Conservation (phyloP, 1,140 invertebrate genomes). For the Medauroidea extradentata region DNA sequence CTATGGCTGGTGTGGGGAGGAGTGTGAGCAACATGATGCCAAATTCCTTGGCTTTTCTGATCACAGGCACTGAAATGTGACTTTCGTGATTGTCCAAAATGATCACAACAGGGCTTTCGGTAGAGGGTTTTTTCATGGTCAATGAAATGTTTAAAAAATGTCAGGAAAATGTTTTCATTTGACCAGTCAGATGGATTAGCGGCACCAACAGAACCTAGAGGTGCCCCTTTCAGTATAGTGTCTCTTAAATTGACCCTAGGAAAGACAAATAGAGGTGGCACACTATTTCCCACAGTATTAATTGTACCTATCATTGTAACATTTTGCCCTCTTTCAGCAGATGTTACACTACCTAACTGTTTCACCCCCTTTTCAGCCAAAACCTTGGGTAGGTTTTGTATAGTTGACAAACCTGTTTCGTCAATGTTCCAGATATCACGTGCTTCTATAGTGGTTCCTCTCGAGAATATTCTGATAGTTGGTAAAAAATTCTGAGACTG, state of each 20-base stretch:
- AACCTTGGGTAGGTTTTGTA: constrained; percentile 41
- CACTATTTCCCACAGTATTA: constrained; percentile 25
- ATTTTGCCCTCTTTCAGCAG: constrained; percentile 39
- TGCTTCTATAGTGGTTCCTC: constrained; percentile 24
- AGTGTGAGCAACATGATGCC: too few relatives aligned
- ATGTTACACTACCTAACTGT: constrained; percentile 38
- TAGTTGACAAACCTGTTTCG: constrained; percentile 44
- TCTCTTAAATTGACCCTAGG: constrained; percentile 31
- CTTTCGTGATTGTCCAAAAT: too few relatives aligned
- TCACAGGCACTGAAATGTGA: too few relatives aligned
- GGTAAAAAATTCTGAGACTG: constrained; percentile 32
- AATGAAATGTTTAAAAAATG: constrained; percentile 37
- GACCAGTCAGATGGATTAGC: constrained; percentile 42
- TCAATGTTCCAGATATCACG: constrained; percentile 34
- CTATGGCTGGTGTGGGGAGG: too few relatives aligned
- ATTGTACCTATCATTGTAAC: constrained; percentile 36
- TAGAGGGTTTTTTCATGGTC: too few relatives aligned
- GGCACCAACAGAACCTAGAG: constrained; percentile 34
- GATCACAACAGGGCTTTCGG: too few relatives aligned
- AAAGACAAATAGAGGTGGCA: constrained; percentile 42
- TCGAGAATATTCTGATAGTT: constrained; percentile 29
- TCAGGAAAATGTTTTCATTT: constrained; percentile 28
- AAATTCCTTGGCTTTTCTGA: too few relatives aligned
- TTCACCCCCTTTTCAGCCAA: constrained; percentile 33
- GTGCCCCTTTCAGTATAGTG: constrained; percentile 30